Base-by-base conservation (phyloP, 2,888 invertebrate genomes). In the Cancer borealis region DNA sequence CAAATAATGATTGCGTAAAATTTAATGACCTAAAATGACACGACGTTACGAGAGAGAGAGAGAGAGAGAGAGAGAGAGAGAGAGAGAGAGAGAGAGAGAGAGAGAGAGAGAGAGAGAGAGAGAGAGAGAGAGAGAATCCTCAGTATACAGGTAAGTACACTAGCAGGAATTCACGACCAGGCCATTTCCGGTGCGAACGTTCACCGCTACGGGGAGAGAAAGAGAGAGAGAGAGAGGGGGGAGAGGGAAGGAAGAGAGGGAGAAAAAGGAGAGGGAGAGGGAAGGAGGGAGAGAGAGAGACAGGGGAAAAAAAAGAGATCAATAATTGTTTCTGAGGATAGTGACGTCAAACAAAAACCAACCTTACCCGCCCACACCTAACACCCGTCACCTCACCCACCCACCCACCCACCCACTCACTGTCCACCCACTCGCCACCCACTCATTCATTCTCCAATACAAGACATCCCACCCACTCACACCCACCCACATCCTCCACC, bases 21-120 rank as follows among this genome's bases (percentile, higher is more conserved):
- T 39, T 39, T 39, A 39, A 39, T 39, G 39, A 39, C 39, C 39
- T 17, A 47, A 45, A 47, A 88, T 21, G 14, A 39, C 2, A 39
- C 4, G 14, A 47, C 10, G n/a, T 17, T 8, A n/a, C 21, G 88
- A 66, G 39, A 91, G 91, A 66, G 39, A 66, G 91, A 66, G 60
- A 66, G 66, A 49, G 66, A 26, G 91, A 66, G 91, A 60, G 60
- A 73, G 91, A 91, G 66, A 30, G 91, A 60, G 91, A 60, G 30
- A 30, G 91, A 60, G 66, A 60, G 91, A 66, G 66, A 91, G 26
- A 91, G 26, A n/a, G 91, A 54, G 60, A 91, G 91, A 91, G 91
- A 26, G 45, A 91, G 60, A 30, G 26, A 91, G 91, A 91, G 26
- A 60, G 60, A 60, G 91, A 91, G 30, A 60, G 54, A 91, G 30